A percentile compares a stretch with the other conserved stretches of the same genome.
Conservation (phyloP, 2,797 vertebrate species). For the Amblyraja radiata region DNA sequence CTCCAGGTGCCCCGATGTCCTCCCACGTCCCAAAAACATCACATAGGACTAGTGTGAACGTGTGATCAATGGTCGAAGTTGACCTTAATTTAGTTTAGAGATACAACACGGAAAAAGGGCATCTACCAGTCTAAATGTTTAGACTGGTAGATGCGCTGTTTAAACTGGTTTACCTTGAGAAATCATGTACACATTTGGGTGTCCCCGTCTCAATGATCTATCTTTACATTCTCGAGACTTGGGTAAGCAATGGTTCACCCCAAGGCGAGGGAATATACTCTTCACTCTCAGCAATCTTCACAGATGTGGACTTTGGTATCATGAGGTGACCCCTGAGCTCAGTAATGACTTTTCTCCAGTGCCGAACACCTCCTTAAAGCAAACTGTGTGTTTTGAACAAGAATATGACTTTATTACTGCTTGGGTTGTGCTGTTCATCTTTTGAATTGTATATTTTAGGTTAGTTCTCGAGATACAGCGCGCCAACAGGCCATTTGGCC, state of each 20-base stretch:
- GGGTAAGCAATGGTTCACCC: neutral
- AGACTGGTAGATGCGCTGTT: neutral
- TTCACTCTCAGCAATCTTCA: neutral
- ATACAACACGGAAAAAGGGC: too few species aligned
- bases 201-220: neutral
- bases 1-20: too few species aligned
- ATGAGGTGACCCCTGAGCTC: neutral
- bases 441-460: neutral
- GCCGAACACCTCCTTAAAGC: neutral
- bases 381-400: neutral
- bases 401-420: neutral
- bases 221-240: neutral
- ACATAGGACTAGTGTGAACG: too few species aligned
- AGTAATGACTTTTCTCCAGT: neutral
- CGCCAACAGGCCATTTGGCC: too few species aligned
- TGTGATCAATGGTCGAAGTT: too few species aligned
- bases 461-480: too few species aligned
- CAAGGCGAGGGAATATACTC: neutral
- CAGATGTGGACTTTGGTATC: neutral
- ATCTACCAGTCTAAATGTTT: too few species aligned
- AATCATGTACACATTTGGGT: neutral
- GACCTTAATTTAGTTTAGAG: too few species aligned
- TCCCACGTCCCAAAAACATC: too few species aligned
- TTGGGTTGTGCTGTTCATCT: neutral
- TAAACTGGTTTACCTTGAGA: neutral